Percentiles rank a stretch among this genome's conserved stretches.
Evolutionary conservation across 1,140 invertebrate genomes (phyloP).

Genomic region (Heliconius nattereri): DNA sequence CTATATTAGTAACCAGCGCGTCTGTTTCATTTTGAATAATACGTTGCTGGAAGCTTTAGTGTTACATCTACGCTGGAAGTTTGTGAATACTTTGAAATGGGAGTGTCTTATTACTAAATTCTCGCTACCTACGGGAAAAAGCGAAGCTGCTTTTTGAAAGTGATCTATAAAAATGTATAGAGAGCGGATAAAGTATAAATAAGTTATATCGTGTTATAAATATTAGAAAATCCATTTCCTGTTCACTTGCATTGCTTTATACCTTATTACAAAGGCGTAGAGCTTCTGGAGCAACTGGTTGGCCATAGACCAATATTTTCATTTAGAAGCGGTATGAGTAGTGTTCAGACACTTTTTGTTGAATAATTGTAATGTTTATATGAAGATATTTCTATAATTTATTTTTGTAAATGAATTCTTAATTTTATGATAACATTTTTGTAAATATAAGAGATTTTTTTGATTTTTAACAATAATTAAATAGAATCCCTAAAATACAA

Average conservation of each 20-base stretch:
- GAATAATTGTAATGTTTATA: background rate
- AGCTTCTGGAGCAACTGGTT: slow-evolving; percentile 46
- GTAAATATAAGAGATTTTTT: too few species aligned
- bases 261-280: slow-evolving; percentile 11
- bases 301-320: slow-evolving; percentile 37
- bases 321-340: background rate
- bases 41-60: background rate
- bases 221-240: slow-evolving; percentile 15
- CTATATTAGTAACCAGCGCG: background rate
- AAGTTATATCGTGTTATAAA: background rate
- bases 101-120: background rate
- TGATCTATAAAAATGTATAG: background rate
- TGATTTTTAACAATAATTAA: too few species aligned
- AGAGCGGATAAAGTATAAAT: background rate
- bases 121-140: background rate
- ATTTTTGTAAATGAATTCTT: too few species aligned
- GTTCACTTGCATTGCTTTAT: background rate
- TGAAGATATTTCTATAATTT: too few species aligned
- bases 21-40: background rate
- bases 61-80: background rate
- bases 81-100: background rate
- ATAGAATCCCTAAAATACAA: too few species aligned
- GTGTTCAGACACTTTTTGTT: background rate
- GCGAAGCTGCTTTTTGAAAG: background rate
- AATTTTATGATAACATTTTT: too few species aligned